phyloP scores from a whole-genome alignment of 2,113 vertebrate genomes.

The Amphiprion ocellaris region DNA sequence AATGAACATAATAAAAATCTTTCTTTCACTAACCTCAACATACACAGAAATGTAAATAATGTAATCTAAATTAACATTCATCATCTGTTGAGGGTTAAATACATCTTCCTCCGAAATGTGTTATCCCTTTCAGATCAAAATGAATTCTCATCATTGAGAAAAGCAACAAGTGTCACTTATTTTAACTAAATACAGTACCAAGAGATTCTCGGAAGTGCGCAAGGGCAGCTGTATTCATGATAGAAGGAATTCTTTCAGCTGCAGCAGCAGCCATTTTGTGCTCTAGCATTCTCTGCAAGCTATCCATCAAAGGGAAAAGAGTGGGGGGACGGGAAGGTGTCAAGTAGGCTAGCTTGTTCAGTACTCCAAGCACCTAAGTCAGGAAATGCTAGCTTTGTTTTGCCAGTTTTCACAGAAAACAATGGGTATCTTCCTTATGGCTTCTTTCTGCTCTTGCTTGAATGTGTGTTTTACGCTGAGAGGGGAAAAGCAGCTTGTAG shows the following conservation, averaged over 20 bases:
- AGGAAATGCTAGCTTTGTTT: slow-evolving; percentile 19
- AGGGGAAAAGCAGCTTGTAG: slow-evolving; percentile 1
- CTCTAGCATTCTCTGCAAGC: slow-evolving; percentile 46
- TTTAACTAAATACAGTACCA: neutral
- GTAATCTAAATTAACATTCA: too few species aligned
- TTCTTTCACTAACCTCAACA: too few species aligned
- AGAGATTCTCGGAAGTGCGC: too few species aligned
- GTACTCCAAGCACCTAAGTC: slow-evolving; percentile 10
- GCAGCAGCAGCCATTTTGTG: slow-evolving; percentile 70
- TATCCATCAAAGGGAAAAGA: slow-evolving; percentile 45
- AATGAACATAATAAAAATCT: too few species aligned
- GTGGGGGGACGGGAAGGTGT: slow-evolving; percentile 48
- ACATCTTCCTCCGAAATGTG: neutral
- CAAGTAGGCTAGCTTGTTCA: slow-evolving; percentile 46
- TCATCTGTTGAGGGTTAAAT: too few species aligned
- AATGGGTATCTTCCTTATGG: neutral
- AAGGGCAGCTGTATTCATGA: slow-evolving; percentile 4
- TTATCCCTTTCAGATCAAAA: neutral
- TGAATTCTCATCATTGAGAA: neutral
- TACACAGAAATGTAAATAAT: too few species aligned
- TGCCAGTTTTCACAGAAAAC: neutral
- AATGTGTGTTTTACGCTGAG: slow-evolving; percentile 22
- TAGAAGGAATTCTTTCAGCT: slow-evolving; percentile 16
- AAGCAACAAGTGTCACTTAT: neutral
- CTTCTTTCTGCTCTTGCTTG: neutral